Percentiles rank a stretch among this genome's conserved stretches.
Evolutionary conservation across 2,113 vertebrate species (phyloP).

Genomic region (Oreotrochilus melanogaster): DNA sequence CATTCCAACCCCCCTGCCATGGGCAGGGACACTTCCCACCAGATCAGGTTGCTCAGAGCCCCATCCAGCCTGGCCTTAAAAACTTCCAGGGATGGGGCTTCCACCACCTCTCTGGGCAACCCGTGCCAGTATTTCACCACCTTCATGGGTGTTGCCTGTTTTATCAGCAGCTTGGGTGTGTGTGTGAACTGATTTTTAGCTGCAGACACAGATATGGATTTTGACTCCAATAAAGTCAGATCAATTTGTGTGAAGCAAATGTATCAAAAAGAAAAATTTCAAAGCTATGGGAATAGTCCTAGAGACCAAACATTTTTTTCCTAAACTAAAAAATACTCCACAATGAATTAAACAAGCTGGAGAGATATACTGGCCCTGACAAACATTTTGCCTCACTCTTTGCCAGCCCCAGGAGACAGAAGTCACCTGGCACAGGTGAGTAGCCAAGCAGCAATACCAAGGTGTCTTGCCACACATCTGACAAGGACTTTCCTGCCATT

Average conservation of each 20-base stretch:
- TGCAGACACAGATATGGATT: not conserved
- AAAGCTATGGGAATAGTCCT: not conserved
- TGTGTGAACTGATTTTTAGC: not conserved
- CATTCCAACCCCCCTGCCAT: too few species aligned
- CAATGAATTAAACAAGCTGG: not conserved
- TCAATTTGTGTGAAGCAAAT: not conserved
- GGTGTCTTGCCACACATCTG: not conserved
- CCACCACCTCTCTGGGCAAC: too few species aligned
- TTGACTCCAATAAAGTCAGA: not conserved
- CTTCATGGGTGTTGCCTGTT: not conserved
- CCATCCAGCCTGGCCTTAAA: too few species aligned
- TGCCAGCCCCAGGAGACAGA: not conserved
- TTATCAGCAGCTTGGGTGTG: not conserved
- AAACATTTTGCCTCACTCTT: not conserved
- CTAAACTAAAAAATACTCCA: not conserved
- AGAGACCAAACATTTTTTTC: accelerated
- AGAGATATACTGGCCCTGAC: not conserved
- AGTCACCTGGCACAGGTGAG: not conserved
- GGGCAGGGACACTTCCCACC: too few species aligned
- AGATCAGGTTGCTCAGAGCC: too few species aligned
- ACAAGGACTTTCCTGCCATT: not conserved
- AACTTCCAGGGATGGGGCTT: too few species aligned
- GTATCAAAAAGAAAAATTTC: not conserved
- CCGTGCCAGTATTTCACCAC: not conserved
- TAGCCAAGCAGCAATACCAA: not conserved